Conservation (phyloP, 2,113 vertebrate species). For the Eulemur rufifrons region DNA sequence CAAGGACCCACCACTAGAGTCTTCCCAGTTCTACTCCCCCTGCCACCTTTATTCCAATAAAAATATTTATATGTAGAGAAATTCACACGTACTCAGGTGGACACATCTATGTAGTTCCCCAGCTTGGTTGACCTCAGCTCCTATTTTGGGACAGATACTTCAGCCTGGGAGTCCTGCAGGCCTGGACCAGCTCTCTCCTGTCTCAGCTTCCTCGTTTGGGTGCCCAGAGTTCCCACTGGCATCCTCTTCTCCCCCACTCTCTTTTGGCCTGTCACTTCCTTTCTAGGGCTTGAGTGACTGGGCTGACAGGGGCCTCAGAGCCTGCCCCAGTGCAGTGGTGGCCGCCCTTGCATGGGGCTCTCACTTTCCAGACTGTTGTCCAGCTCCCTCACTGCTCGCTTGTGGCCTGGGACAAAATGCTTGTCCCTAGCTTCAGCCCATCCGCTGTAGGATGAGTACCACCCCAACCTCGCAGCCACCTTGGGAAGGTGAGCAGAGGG, state of each 20-base stretch:
- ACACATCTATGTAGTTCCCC: not conserved
- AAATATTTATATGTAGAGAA: not conserved
- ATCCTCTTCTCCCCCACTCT: not conserved
- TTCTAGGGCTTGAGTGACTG: not conserved
- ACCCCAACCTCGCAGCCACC: not conserved
- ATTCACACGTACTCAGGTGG: not conserved
- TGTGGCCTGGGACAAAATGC: not conserved
- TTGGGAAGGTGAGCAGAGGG: not conserved
- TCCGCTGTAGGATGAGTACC: not conserved
- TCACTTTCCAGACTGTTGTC: not conserved
- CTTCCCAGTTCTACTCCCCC: not conserved
- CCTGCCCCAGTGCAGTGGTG: too few species aligned
- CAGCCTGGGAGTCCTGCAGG: not conserved
- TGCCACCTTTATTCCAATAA: not conserved
- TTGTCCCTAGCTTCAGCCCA: not conserved
- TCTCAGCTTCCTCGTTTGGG: slow-evolving; percentile 13
- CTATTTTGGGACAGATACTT: not conserved
- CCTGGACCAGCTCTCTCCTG: not conserved
- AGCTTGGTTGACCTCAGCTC: not conserved
- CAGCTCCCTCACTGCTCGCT: too few species aligned
- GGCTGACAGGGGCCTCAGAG: not conserved
- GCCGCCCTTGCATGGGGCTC: not conserved
- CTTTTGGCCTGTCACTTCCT: not conserved
- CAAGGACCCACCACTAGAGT: not conserved
- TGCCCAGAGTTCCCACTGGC: not conserved